Conservation (phyloP, 2,888 invertebrate genomes). For the Leistus spinibarbis region DNA sequence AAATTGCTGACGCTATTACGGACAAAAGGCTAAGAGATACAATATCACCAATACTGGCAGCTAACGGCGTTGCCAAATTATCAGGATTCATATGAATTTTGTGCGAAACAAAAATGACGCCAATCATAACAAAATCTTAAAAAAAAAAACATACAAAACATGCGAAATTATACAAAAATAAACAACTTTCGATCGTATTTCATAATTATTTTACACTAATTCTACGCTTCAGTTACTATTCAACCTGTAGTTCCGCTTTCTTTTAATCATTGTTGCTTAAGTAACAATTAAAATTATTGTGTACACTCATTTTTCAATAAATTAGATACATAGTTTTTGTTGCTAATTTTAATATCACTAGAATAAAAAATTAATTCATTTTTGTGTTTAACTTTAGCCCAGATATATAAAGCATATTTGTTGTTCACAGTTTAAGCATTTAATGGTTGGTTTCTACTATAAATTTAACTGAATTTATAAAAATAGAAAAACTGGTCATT, state of each 20-base stretch:
- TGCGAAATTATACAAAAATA: background rate
- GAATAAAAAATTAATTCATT: no score
- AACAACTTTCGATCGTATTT: slow-evolving; percentile 5
- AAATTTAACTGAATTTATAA: no score
- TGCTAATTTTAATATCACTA: no score
- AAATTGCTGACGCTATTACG: slow-evolving; percentile 79
- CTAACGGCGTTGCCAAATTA: slow-evolving; percentile 95
- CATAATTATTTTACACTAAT: background rate
- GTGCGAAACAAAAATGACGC: slow-evolving; percentile 85
- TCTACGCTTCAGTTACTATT: background rate
- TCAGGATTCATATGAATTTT: slow-evolving; percentile 91
- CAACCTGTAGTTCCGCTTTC: background rate
- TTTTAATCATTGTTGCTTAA: background rate
- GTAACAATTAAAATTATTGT: no score
- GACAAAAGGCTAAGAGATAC: slow-evolving; percentile 88
- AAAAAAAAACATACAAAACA: slow-evolving; percentile 43
- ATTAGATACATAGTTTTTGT: no score
- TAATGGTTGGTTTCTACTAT: no score
- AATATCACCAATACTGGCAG: slow-evolving; percentile 94
- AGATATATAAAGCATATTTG: no score
- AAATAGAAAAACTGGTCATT: no score
- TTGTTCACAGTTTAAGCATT: no score
- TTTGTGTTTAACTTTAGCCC: no score
- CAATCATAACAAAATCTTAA: slow-evolving; percentile 86
- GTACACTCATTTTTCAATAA: no score